Conservation (phyloP, 2,888 invertebrate species). For the Choristoneura rosaceana region DNA sequence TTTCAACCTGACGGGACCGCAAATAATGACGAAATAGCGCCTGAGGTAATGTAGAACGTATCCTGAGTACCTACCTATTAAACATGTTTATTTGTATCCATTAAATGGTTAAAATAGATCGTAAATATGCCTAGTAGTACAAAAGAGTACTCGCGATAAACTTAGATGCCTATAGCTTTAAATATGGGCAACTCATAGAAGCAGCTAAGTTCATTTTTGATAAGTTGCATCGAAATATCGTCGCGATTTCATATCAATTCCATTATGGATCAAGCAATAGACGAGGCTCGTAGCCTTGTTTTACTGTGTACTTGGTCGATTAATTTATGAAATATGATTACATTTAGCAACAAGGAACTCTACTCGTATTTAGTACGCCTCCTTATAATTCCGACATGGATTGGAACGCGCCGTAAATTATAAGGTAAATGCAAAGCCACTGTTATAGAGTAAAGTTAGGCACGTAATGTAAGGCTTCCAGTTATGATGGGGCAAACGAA, state of each 20-base stretch:
- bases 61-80: not conserved
- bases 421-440: constrained; percentile 33
- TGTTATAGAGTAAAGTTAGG: constrained; percentile 31
- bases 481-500: constrained; percentile 9
- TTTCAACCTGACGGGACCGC: constrained; percentile 28
- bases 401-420: constrained; percentile 27
- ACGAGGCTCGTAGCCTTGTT: not conserved
- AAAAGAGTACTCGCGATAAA: too few relatives aligned
- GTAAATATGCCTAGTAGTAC: too few relatives aligned
- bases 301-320: not conserved
- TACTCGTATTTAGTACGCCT: constrained; percentile 10
- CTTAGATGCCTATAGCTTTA: too few relatives aligned
- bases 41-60: not conserved
- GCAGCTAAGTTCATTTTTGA: too few relatives aligned
- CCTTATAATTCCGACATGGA: constrained; percentile 29
- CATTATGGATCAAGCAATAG: not conserved
- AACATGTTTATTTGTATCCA: not conserved
- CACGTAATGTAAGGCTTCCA: constrained; percentile 41
- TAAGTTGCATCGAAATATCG: too few relatives aligned
- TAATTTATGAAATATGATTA: not conserved
- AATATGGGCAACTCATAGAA: too few relatives aligned
- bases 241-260: too few relatives aligned
- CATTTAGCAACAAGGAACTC: constrained; percentile 3
- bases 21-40: constrained; percentile 19
- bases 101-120: not conserved